Conservation (phyloP, 2,797 vertebrate species). For the Trachops cirrhosus region DNA sequence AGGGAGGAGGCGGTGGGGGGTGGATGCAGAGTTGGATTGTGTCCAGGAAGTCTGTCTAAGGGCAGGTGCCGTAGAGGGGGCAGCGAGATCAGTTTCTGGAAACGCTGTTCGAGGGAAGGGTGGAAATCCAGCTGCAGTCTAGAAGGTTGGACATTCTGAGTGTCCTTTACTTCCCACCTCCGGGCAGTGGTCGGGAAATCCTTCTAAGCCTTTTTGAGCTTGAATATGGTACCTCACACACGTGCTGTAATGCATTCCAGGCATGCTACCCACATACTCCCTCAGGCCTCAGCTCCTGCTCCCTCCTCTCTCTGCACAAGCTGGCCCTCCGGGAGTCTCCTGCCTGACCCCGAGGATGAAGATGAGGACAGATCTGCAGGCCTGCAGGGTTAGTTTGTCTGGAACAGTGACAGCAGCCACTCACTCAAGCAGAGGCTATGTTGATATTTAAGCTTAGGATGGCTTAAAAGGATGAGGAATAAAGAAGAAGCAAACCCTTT, state of each 20-base stretch:
- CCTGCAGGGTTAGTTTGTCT: not conserved
- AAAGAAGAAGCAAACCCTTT: not conserved
- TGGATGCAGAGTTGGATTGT: fast-evolving
- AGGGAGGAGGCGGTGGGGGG: fast-evolving
- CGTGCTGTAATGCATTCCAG: not conserved
- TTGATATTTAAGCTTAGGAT: not conserved
- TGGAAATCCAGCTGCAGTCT: not conserved
- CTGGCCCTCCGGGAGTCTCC: fast-evolving
- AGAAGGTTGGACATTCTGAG: not conserved
- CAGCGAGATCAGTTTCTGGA: not conserved
- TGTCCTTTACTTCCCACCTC: not conserved
- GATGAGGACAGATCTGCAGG: fast-evolving
- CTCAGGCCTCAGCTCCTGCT: not conserved
- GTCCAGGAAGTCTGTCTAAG: not conserved
- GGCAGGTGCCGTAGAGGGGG: not conserved
- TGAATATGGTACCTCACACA: not conserved
- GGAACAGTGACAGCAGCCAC: not conserved
- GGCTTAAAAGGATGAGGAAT: not conserved
- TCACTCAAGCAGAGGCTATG: not conserved
- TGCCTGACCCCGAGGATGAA: not conserved
- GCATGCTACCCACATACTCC: fast-evolving
- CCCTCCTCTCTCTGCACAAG: not conserved
- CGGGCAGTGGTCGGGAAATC: not conserved
- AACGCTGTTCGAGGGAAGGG: not conserved
- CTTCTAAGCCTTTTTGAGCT: not conserved